A percentile compares a stretch with the other conserved stretches of the same genome.
Conservation (phyloP, 2,113 vertebrate species). For the Mirounga angustirostris region DNA sequence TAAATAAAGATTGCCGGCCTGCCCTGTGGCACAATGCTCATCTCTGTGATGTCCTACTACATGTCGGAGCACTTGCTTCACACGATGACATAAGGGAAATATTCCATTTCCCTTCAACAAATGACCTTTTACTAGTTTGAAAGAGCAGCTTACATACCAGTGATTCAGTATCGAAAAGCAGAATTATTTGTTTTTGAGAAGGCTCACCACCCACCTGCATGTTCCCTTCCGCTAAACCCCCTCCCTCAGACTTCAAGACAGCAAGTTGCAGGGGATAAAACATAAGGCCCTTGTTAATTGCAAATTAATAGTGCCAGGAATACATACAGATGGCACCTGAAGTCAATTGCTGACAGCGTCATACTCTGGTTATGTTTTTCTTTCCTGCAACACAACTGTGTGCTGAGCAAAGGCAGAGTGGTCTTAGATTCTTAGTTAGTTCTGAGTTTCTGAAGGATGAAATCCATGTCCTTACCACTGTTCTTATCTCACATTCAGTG, state of each 20-base stretch:
- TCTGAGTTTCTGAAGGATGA: not conserved
- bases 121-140: conserved; percentile 51
- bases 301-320: conserved; percentile 86
- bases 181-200: conserved; percentile 78
- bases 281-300: conserved; percentile 88
- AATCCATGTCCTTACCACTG: conserved; percentile 26
- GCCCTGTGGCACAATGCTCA: not conserved
- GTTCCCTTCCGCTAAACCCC: conserved; percentile 81
- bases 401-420: conserved; percentile 44
- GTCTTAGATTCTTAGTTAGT: conserved; percentile 36
- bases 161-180: conserved; percentile 72
- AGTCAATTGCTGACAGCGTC: conserved; percentile 78
- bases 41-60: not conserved
- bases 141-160: conserved; percentile 28
- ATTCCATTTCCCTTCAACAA: conserved; percentile 20
- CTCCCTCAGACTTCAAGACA: conserved; percentile 82
- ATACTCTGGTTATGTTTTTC: not conserved
- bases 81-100: not conserved
- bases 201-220: conserved; percentile 79
- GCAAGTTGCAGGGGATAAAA: conserved; percentile 81
- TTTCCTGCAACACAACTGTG: conserved; percentile 27
- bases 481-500: conserved; percentile 59
- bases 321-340: conserved; percentile 86
- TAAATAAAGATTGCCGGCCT: too few species aligned
- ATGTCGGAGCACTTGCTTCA: not conserved